A percentile compares a stretch with the other conserved stretches of the same genome.
Conservation (phyloP, 2,113 vertebrate species). For the Ammospiza nelsoni region DNA sequence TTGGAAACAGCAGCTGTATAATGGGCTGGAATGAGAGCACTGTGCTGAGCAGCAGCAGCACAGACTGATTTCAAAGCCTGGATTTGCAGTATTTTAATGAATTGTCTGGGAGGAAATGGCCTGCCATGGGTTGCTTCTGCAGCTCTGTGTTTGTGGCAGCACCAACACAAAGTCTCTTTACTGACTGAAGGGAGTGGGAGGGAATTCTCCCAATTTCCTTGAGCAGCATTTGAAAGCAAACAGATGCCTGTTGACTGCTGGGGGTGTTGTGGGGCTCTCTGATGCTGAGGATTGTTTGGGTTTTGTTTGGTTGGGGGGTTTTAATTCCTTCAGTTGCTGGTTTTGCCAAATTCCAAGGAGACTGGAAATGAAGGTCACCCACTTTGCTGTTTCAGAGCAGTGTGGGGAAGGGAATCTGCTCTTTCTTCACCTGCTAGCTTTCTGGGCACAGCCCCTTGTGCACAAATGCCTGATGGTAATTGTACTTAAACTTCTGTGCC, state of each 20-base stretch:
- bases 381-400: background rate
- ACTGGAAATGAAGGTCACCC: background rate
- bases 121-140: background rate
- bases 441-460: background rate
- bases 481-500: background rate
- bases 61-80: background rate
- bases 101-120: background rate
- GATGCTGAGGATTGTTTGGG: background rate
- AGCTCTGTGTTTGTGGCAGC: background rate
- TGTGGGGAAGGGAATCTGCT: background rate
- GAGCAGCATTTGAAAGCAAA: background rate
- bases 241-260: rapidly evolving
- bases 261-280: background rate
- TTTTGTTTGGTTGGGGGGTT: background rate
- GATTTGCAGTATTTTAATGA: background rate
- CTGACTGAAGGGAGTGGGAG: background rate
- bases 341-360: background rate
- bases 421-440: background rate
- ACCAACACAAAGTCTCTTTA: background rate
- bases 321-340: background rate
- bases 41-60: background rate
- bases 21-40: background rate
- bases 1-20: background rate
- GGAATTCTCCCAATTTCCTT: background rate
- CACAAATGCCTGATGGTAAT: background rate